Evolutionary conservation across 2,797 vertebrate genomes (phyloP), one percentile per base, ranked within the genome.

Genomic region (Chrysocyon brachyurus): DNA sequence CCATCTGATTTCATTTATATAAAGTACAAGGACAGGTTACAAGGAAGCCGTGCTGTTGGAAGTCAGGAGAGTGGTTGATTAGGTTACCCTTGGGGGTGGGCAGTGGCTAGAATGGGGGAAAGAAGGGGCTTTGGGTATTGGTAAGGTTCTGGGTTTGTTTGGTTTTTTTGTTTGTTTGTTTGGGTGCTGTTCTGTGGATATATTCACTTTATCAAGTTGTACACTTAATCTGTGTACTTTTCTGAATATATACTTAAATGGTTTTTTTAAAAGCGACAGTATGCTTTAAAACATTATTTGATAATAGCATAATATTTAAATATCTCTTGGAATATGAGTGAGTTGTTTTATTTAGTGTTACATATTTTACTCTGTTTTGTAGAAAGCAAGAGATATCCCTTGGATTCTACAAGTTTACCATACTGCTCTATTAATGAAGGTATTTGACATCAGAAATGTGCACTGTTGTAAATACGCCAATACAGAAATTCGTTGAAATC

Each of bases 341-440:
- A 81, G 11, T 90, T 92, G 46, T 52, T 82, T 81, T 57, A 49
- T 26, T 84, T 78, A 54, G 1, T 87, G 19, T 92, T 66, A 12
- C 22, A 70, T 91, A n/a, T 77, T 57, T 87, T 79, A 57, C 94
- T 98, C 28, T 98, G 46, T 98, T 88, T 98, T 98, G 54, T 98
- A 99, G 99, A 99, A 96, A 98, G 94, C 63, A 99, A 99, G 93
- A 98, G 99, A 75, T 98, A 99, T 91, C 99, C 99, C 6, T 97
- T 99, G 98, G 99, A 99, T 81, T 99, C 99, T 17, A 98, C 98
- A n/a, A 99, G 99, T 97, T 98, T 99, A 98, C 99, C 99, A 28
- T 98, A 99, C 98, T 99, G 99, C 49, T 98, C 99, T 0, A 99
- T 99, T 94, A 92, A 96, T 97, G 98, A 99, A 98, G 99, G 99